Evolutionary conservation across 2,113 vertebrate species (phyloP), one percentile per base, ranked within the genome.

Genomic region (Pollimyrus isidori): DNA sequence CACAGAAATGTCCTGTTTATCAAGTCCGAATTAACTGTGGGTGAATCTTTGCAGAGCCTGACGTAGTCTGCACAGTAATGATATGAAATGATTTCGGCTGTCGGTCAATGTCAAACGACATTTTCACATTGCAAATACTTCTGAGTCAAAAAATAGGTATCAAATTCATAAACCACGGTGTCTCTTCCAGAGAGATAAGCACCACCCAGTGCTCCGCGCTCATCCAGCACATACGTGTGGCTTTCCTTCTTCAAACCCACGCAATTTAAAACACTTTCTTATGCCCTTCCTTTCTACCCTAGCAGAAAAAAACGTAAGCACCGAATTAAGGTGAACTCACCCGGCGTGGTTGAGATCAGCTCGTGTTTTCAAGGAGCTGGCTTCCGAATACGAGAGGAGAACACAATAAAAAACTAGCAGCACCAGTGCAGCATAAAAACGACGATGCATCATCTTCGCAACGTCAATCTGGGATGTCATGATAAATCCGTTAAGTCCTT

Each of bases 401-500:
- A 93, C 87, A n/a, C 91, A 91, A 46, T 92, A 94, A 39, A 95
- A 89, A 1, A 94, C 93, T 65, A 92, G 92, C 88, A 95, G 91
- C 53, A 91, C 90, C 65, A 95, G 92, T 91, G 92, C 46, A 88
- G 92, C 93, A 89, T 92, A 92, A 91, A 91, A 91, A 91, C 94
- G 88, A 4, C 93, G 93, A 93, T 91, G 94, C 95, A 95, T 96
- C 95, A 92, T 86, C 88, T 90, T 85, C 90, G 91, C 82, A 26
- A 82, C n/a, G 26, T 42, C 53, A 56, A 10, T n/a, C 56, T n/a
- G 56, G 3, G 56, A 62, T n/a, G 56, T 62, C 56, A 9, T 35
- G 35, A 35, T 62, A 62, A 62, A n/a, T 62, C 56, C 56, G 56
- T 62, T n/a, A 62, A 7, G 23, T 11, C 56, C 17, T 62, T 86